phyloP scores from a whole-genome alignment of 2,888 invertebrate species.

The Apotomis capreana region DNA sequence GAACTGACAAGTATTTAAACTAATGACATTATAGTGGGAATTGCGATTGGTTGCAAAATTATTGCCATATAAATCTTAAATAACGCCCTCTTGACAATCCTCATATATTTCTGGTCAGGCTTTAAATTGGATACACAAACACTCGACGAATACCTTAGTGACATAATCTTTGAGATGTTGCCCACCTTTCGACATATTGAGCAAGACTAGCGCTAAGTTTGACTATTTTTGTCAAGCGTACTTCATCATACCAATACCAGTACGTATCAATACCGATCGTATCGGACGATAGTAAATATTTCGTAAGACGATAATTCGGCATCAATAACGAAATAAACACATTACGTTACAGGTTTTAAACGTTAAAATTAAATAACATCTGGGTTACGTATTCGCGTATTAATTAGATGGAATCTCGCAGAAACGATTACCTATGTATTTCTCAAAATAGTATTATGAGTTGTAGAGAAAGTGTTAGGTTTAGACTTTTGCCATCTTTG shows the following conservation, averaged over 20 bases:
- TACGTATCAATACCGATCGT: slow-evolving; percentile 19
- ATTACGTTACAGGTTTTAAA: slow-evolving; percentile 4
- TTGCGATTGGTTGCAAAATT: no score
- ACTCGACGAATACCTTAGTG: slow-evolving; percentile 4
- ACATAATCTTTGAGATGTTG: slow-evolving; percentile 30
- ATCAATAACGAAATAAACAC: slow-evolving; percentile 2
- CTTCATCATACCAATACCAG: slow-evolving; percentile 4
- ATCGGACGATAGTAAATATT: slow-evolving; percentile 20
- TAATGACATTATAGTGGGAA: no score
- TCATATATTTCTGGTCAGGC: no score
- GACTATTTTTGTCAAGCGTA: slow-evolving; percentile 16
- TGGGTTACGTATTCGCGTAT: slow-evolving; percentile 5
- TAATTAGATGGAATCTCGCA: neutral
- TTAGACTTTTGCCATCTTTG: neutral
- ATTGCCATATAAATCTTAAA: no score
- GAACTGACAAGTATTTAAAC: no score
- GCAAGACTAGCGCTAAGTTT: slow-evolving; percentile 27
- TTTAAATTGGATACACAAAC: slow-evolving; percentile 2
- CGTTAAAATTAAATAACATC: neutral
- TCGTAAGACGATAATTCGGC: slow-evolving; percentile 24
- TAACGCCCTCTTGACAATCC: no score
- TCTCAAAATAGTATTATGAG: neutral
- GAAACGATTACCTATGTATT: neutral
- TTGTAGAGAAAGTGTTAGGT: slow-evolving; percentile 9
- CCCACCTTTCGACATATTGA: slow-evolving; percentile 32